A percentile compares a stretch with the other conserved stretches of the same genome.
phyloP scores from a whole-genome alignment of 2,888 invertebrate genomes.

The Penaeus monodon region DNA sequence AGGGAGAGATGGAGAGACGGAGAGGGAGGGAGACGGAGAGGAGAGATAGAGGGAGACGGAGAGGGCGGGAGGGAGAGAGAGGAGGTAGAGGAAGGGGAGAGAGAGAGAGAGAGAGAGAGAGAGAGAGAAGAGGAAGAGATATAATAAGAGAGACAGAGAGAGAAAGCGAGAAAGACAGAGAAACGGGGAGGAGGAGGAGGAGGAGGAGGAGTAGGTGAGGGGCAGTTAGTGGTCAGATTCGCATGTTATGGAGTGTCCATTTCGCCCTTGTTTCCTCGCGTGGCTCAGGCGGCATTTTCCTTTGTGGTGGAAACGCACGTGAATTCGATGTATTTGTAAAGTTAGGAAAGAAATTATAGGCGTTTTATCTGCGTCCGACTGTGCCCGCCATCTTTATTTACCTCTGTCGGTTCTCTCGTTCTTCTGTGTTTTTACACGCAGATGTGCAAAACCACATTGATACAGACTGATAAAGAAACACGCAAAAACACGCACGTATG shows the following conservation, averaged over 20 bases:
- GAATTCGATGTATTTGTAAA: no score
- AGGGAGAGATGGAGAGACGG: background rate
- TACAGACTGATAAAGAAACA: background rate
- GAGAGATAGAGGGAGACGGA: background rate
- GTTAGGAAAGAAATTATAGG: no score
- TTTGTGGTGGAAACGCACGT: no score
- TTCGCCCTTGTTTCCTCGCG: no score
- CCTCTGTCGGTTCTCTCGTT: background rate
- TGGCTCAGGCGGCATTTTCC: no score
- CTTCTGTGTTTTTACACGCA: background rate
- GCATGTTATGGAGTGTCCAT: no score
- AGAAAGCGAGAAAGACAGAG: background rate
- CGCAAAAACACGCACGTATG: background rate
- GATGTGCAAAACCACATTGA: background rate
- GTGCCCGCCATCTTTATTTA: no score
- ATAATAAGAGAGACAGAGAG: no score
- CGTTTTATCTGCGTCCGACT: no score
- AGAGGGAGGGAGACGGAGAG: background rate
- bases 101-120: background rate
- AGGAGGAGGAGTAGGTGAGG: background rate
- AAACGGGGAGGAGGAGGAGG: background rate
- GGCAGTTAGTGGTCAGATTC: no score
- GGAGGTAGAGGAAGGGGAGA: background rate
- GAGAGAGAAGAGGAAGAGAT: no score
- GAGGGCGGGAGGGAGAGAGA: background rate